Evolutionary conservation across 2,113 vertebrate genomes (phyloP), one percentile per base, ranked within the genome.

Genomic region (Myiozetetes cayanensis): DNA sequence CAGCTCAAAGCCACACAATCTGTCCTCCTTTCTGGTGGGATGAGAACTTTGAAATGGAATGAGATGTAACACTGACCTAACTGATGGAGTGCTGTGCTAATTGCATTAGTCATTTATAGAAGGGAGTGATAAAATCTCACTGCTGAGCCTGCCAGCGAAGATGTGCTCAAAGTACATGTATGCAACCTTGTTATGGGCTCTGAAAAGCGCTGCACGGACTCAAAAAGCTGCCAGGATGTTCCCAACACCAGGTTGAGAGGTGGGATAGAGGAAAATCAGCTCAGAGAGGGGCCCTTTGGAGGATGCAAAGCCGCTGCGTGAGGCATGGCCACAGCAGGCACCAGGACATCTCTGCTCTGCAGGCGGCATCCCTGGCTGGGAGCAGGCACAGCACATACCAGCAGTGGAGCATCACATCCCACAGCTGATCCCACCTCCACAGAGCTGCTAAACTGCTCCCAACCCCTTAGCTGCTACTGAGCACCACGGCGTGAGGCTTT

Each of bases 401-500:
- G 44, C n/a, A 91, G 9, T 0, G 3, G 44, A 55, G 31, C 66
- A 74, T 49, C 25, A 13, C 41, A 73, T 49, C 47, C 62, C 53
- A n/a, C n/a, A 61, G 2, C 31, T 49, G 15, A 62, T 47, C 30
- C 56, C 41, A 49, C 31, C 55, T 49, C 39, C 39, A 3, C 24
- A 67, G 47, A 19, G 28, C 46, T 47, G 80, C 91, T 95, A 47
- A 97, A 97, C 37, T 72, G 14, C 61, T 52, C 39, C 77, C 4
- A 23, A 28, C n/a, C 46, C 22, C 14, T 41, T 14, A 27, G 35
- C 82, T 68, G 70, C 92, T 50, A 6, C 83, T 37, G 70, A 78
- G 80, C 37, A 66, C 43, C 37, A 31, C 0, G 47, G 90, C 31
- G 59, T 24, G 86, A 94, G 94, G 97, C 41, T 62, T 97, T 97